Evolutionary conservation across 2,113 vertebrate species (phyloP), one percentile per base, ranked within the genome.

Genomic region (Xiphophorus hellerii): DNA sequence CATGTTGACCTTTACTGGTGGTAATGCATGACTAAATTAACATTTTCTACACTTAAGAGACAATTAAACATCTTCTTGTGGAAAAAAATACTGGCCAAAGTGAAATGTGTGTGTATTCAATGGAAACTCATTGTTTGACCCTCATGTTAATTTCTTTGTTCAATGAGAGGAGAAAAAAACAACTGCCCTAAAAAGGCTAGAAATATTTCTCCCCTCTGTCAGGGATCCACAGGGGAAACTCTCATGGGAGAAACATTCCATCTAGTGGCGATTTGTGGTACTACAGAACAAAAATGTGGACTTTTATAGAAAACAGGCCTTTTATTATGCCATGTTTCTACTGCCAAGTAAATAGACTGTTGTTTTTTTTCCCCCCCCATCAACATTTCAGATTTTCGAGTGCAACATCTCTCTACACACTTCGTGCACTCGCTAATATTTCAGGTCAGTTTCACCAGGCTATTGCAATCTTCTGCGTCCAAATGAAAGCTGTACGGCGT

Each of bases 221-320:
- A 83, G 77, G 73, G 67, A 54, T 71, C 77, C 10, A 74, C 71
- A 58, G 70, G 48, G 12, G 27, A 35, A 3, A 3, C 62, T 84
- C 88, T 91, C 77, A 78, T 93, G 88, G 92, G 87, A 88, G 83
- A 78, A 74, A 93, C 80, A 77, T 76, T 68, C 93, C 94, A 91
- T 84, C 91, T 86, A 88, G 94, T 94, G 94, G 80, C 63, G 0
- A 30, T 30, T 39, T 39, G 9, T 1, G 71, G 85, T 74, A 93
- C 37, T 84, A 68, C 89, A 86, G 4, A 68, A 10, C 27, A 8
- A 65, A 4, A 54, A 64, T 64, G 42, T 10, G 2, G 3, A 61
- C 9, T 25, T 58, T n/a, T n/a, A 64, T 35, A 67, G 28, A 4
- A 69, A 42, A 60, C 10, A 31, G 5, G 33, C 15, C 2, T 8